A percentile compares a stretch with the other conserved stretches of the same genome.
phyloP scores from a whole-genome alignment of 2,888 invertebrate genomes.

The Agrotis exclamationis region DNA sequence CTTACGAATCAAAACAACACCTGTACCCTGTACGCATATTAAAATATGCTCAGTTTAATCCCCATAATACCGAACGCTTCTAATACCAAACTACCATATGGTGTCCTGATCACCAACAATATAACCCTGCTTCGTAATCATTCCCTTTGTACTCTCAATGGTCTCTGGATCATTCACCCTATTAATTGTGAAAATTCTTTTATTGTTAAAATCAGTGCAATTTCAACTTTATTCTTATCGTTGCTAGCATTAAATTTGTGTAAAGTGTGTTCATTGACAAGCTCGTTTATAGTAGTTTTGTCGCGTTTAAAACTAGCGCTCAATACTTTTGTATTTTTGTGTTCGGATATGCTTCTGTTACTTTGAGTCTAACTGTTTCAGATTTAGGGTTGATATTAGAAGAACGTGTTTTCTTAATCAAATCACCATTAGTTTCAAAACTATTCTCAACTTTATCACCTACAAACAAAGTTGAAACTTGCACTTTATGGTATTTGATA shows the following conservation, averaged over 20 bases:
- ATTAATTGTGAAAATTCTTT: slow-evolving; percentile 85
- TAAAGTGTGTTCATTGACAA: slow-evolving; percentile 70
- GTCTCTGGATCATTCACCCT: slow-evolving; percentile 87
- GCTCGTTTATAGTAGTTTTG: slow-evolving; percentile 80
- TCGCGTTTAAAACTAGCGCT: slow-evolving; percentile 78
- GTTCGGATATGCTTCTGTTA: slow-evolving; percentile 41
- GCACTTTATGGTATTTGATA: slow-evolving; percentile 30
- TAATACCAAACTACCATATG: slow-evolving; percentile 87
- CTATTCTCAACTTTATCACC: slow-evolving; percentile 62
- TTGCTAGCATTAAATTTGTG: slow-evolving; percentile 48
- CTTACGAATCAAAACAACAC: slow-evolving; percentile 74
- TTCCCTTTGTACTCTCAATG: slow-evolving; percentile 84
- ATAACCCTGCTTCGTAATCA: slow-evolving; percentile 82
- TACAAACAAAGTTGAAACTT: slow-evolving; percentile 65
- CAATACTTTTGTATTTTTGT: slow-evolving; percentile 72
- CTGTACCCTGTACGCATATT: slow-evolving; percentile 83
- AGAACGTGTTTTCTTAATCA: slow-evolving; percentile 34
- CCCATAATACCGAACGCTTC: slow-evolving; percentile 75
- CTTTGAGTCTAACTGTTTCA: slow-evolving; percentile 60
- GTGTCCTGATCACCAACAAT: slow-evolving; percentile 82
- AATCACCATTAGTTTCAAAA: slow-evolving; percentile 27
- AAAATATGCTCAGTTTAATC: slow-evolving; percentile 86
- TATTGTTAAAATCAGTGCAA: slow-evolving; percentile 49
- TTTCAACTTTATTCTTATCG: slow-evolving; percentile 64
- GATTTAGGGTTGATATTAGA: slow-evolving; percentile 64